Conservation (phyloP, 2,113 vertebrate species). For the Ailuropoda melanoleuca region DNA sequence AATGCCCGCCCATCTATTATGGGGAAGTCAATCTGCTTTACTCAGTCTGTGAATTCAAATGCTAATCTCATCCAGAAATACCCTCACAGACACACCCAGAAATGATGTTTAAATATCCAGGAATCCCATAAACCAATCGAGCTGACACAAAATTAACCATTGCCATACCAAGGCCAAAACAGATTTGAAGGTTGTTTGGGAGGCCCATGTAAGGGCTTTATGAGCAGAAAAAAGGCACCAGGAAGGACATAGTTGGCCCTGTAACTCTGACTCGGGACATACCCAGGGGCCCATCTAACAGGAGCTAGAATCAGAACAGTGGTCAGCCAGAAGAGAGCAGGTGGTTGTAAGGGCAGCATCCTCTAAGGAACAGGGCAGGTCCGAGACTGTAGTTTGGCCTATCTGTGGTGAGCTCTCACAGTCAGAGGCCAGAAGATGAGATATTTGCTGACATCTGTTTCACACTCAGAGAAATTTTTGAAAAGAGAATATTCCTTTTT, state of each 20-base stretch:
- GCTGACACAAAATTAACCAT: not conserved
- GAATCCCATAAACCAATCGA: not conserved
- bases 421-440: not conserved
- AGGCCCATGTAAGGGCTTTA: not conserved
- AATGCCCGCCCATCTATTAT: not conserved
- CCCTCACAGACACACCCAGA: not conserved
- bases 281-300: not conserved
- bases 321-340: not conserved
- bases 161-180: not conserved
- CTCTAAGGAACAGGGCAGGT: not conserved
- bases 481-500: not conserved
- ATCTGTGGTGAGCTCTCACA: not conserved
- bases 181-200: not conserved
- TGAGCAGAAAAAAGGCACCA: not conserved
- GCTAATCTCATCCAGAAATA: not conserved
- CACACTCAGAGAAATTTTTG: not conserved
- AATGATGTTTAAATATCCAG: not conserved
- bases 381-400: not conserved
- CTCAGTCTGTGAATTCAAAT: not conserved
- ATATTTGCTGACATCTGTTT: not conserved
- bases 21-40: not conserved
- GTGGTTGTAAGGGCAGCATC: not conserved
- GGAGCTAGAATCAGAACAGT: not conserved
- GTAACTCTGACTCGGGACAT: not conserved
- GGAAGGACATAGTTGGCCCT: not conserved